These are phyloP conservation scores for Callosobruchus maculatus DNA, from an alignment of 2,888 invertebrate genomes.

Conservation along the genomic window DNA sequence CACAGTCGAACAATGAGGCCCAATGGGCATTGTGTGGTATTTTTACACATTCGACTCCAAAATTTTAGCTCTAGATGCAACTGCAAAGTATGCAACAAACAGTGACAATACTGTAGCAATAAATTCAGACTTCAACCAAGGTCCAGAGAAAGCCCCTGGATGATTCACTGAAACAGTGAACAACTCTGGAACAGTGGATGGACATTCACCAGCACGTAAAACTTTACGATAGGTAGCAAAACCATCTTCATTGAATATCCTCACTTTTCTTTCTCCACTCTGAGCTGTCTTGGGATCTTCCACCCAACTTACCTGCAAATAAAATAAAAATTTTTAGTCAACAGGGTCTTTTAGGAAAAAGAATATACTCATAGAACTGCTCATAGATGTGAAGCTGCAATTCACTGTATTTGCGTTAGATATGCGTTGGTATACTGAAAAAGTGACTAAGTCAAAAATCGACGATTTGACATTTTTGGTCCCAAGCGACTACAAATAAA, in stretches of 20 bases:
- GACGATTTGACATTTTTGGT: too few species aligned
- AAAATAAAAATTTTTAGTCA: neutral
- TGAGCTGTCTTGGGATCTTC: slow-evolving; percentile 81
- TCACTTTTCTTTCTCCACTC: slow-evolving; percentile 76
- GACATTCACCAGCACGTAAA: slow-evolving; percentile 67
- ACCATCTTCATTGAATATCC: slow-evolving; percentile 89
- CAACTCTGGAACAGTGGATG: slow-evolving; percentile 64
- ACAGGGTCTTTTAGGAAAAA: too few species aligned
- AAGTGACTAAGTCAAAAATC: too few species aligned
- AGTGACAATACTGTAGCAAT: slow-evolving; percentile 77
- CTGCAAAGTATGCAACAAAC: slow-evolving; percentile 81
- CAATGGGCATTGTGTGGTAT: neutral
- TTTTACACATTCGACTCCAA: slow-evolving; percentile 9
- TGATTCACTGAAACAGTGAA: slow-evolving; percentile 70
- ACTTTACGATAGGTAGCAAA: slow-evolving; percentile 84
- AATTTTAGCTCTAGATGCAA: slow-evolving; percentile 78
- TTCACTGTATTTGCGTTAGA: too few species aligned
- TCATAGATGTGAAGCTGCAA: too few species aligned
- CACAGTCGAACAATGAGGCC: neutral
- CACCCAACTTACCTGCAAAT: slow-evolving; percentile 82
- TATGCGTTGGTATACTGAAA: too few species aligned
- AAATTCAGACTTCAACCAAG: slow-evolving; percentile 89
- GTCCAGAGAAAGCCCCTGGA: slow-evolving; percentile 82
- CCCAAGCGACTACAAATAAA: too few species aligned
- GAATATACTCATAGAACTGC: too few species aligned